These are phyloP conservation scores for Xiphias gladius DNA, from an alignment of 2,113 vertebrate species.

Conservation along the genomic window DNA sequence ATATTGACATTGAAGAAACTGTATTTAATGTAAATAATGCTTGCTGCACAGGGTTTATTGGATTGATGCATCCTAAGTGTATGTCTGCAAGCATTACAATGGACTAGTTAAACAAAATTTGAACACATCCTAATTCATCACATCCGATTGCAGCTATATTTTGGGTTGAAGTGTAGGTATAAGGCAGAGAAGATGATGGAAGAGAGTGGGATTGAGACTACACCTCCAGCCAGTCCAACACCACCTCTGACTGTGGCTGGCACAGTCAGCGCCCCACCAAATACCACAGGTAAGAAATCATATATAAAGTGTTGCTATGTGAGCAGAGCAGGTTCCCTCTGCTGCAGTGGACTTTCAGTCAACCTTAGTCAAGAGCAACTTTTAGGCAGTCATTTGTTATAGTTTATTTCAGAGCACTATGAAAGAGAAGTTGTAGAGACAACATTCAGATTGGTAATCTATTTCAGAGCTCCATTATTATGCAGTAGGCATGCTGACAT, in stretches of 20 bases:
- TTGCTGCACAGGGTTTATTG: not conserved
- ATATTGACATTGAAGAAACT: no score
- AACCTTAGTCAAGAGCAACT: no score
- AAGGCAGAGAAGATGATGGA: constrained; percentile 93
- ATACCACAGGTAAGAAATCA: constrained; percentile 80
- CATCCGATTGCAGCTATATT: not conserved
- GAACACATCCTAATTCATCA: not conserved
- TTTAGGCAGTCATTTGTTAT: not conserved
- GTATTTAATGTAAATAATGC: no score
- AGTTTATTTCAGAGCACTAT: not conserved
- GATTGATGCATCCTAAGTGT: not conserved
- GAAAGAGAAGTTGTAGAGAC: not conserved
- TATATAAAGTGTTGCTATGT: not conserved
- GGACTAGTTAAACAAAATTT: not conserved
- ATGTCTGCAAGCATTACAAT: not conserved
- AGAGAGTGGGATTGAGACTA: constrained; percentile 96
- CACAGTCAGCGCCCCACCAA: constrained; percentile 64
- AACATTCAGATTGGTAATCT: not conserved
- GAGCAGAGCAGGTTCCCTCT: not conserved
- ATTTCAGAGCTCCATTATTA: not conserved
- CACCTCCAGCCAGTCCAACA: constrained; percentile 91
- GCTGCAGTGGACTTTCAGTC: not conserved
- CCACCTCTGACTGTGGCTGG: constrained; percentile 61
- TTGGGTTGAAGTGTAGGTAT: constrained; percentile 7
- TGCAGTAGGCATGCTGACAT: not conserved